Percentiles rank a stretch among this genome's conserved stretches.
These are phyloP conservation scores for Charaxes varanes DNA, from an alignment of 1,140 invertebrate genomes.

Conservation along the genomic window DNA sequence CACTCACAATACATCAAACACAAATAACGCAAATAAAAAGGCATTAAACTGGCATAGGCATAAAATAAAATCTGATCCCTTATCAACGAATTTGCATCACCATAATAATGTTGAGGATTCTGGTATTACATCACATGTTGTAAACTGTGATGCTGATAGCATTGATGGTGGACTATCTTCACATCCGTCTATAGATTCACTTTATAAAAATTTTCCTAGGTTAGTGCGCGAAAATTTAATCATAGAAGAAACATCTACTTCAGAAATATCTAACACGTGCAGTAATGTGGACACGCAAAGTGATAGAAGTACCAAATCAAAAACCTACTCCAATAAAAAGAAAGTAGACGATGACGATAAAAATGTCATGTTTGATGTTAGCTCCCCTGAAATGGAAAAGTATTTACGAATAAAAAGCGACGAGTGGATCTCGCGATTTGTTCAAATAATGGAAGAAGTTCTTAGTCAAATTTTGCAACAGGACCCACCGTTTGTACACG, in stretches of 20 bases:
- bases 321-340: not conserved
- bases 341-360: conserved; percentile 14
- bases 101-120: too few species aligned
- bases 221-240: not conserved
- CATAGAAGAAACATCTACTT: conserved; percentile 21
- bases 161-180: not conserved
- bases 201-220: not conserved
- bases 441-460: conserved; percentile 62
- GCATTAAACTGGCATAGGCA: not conserved
- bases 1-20: too few species aligned
- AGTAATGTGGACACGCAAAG: conserved; percentile 20
- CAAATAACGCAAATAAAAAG: not conserved
- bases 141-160: not conserved
- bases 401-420: conserved; percentile 38
- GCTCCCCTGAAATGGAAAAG: conserved; percentile 36
- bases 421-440: conserved; percentile 51
- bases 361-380: conserved; percentile 47
- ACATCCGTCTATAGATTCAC: not conserved
- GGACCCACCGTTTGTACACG: conserved; percentile 23
- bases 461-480: conserved; percentile 39
- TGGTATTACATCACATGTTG: too few species aligned
- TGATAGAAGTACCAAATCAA: not conserved
- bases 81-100: not conserved
- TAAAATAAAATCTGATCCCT: not conserved
- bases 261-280: not conserved